Evolutionary conservation across 23 tunicate species (phyloP), one percentile per base, ranked within the genome.

Genomic region (Oikopleura dioica): DNA sequence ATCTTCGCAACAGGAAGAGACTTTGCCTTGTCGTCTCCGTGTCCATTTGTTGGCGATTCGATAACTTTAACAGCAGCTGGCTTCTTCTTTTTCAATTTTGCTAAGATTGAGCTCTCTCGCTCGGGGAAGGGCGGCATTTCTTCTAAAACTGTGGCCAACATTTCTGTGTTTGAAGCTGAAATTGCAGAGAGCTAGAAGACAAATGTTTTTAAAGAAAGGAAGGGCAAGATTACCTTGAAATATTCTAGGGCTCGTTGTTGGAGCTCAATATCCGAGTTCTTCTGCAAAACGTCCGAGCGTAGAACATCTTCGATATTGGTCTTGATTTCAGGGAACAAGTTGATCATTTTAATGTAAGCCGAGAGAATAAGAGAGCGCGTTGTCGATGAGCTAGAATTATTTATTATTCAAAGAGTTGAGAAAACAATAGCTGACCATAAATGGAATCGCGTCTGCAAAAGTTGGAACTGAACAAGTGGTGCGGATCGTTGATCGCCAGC

Each of bases 111-210:
- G 1, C 87, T 82, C 59, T 91, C 97, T 38, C 97, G 58, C 84
- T 91, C 94, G 33, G 79, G 79, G 78, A 91, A 91, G 26, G 97
- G 97, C 59, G 97, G 97, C 97, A 91, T 91, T 59, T 91, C 97
- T 77, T 91, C 97, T 23, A 91, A 80, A 38, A 91, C 92, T 21
- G 97, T 91, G 33, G 97, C 97, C 12, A 91, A 84, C 35, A 91
- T 91, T 76, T 91, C 97, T 36, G 16, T 16, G 55, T 44, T 44
- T 44, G 55, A 44, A 9, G 16, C 55, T 9, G 55, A 44, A 9
- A 44, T 44, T 16, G 9, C 55, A 16, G 55, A 44, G 9, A 44
- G 16, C 55, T 44, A 44, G 16, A 44, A 44, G 16, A 44, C 55
- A 44, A 9, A 16, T 5, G 9, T 44, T 44, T 44, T 44, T 44